Percentiles rank a stretch among this genome's conserved stretches.
phyloP scores from a whole-genome alignment of 1,140 invertebrate species.

The Pogonomyrmex barbatus region DNA sequence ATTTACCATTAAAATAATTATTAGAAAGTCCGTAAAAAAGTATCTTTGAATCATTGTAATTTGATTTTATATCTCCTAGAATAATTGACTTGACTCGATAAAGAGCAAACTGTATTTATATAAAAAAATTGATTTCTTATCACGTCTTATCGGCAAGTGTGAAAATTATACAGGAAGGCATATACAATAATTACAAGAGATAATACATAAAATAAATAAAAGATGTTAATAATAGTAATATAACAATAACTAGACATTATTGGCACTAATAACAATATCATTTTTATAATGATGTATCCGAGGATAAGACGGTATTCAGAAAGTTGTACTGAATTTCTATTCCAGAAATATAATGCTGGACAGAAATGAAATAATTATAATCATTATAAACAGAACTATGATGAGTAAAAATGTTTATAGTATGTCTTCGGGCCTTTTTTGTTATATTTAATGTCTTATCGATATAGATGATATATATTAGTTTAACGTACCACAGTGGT shows the following conservation, averaged over 20 bases:
- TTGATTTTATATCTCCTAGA: conserved; percentile 52
- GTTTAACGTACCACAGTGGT: conserved; percentile 36
- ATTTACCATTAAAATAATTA: conserved; percentile 1
- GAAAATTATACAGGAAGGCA: neutral
- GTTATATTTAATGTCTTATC: conserved; percentile 52
- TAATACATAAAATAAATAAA: conserved; percentile 59
- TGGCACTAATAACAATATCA: conserved; percentile 59
- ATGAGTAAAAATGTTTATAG: conserved; percentile 14
- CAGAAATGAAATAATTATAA: conserved; percentile 21
- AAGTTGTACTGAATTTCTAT: conserved; percentile 43
- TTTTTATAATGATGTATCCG: conserved; percentile 33
- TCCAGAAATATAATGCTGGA: conserved; percentile 4
- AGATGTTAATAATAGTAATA: conserved; percentile 47
- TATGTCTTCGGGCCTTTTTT: neutral
- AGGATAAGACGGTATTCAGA: neutral
- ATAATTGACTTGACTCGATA: conserved; percentile 31
- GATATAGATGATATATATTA: conserved; percentile 46
- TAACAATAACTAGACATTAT: conserved; percentile 52
- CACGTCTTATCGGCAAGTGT: conserved; percentile 21
- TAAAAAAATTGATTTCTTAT: conserved; percentile 25
- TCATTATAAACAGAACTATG: conserved; percentile 28
- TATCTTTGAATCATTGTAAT: conserved; percentile 13
- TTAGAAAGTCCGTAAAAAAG: conserved; percentile 10
- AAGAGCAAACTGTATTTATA: conserved; percentile 30
- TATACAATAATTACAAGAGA: conserved; percentile 56